Evolutionary conservation across 92 coral and sea anemone genomes (phyloP).

Genomic region (Epizoanthus fatuus): DNA sequence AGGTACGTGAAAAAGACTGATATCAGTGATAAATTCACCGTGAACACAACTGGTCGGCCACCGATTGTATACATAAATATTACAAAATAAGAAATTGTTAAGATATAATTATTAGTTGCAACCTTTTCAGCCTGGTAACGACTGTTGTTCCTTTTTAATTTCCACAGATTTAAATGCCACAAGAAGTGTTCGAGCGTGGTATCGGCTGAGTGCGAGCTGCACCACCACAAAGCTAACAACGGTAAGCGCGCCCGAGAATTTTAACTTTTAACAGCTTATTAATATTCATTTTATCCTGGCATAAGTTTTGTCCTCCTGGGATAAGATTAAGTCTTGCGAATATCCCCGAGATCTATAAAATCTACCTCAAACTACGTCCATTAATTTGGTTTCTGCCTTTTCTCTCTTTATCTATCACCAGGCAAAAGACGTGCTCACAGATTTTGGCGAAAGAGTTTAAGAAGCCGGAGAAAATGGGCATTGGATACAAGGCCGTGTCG

Average conservation of each 20-base stretch:
- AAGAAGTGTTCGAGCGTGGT: conserved; percentile 78
- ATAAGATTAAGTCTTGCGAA: neutral
- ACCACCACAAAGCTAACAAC: conserved; percentile 64
- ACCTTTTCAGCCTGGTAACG: too few relatives aligned
- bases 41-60: neutral
- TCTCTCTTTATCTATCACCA: conserved; percentile 39
- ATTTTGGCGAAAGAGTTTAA: conserved; percentile 77
- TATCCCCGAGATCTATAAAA: neutral
- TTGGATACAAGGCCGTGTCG: conserved; percentile 14
- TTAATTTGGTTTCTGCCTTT: neutral
- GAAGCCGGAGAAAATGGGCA: conserved; percentile 67
- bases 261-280: conserved; percentile 63
- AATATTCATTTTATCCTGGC: conserved; percentile 65
- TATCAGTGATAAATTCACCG: neutral
- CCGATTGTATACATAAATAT: conserved; percentile 7
- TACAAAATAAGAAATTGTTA: conserved; percentile 1
- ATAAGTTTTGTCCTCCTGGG: neutral
- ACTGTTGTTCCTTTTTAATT: neutral
- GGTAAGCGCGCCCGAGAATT: conserved; percentile 62
- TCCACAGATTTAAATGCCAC: conserved; percentile 90
- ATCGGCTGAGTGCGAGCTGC: conserved; percentile 54
- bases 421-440: conserved; percentile 69
- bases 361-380: neutral
- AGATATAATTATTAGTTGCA: too few relatives aligned
- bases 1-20: conserved; percentile 68